Conservation (phyloP, 1,140 invertebrate genomes). For the Fopius arisanus region DNA sequence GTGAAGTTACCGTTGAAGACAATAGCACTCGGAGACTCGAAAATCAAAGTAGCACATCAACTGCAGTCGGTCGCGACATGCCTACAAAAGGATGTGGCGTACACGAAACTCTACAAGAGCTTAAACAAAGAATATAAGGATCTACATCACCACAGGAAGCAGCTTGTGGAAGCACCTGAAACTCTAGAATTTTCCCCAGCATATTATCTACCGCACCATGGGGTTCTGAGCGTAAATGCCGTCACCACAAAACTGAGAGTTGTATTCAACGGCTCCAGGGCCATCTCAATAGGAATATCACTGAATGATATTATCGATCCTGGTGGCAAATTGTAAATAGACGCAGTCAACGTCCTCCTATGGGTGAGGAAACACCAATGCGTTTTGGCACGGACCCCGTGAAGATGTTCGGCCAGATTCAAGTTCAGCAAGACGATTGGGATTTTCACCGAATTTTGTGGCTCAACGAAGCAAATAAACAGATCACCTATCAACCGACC, state of each 20-base stretch:
- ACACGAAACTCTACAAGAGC: neutral
- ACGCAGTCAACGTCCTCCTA: neutral
- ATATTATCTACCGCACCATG: conserved; percentile 36
- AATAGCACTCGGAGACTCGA: neutral
- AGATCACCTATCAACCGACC: neutral
- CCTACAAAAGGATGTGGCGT: neutral
- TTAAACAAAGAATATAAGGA: neutral
- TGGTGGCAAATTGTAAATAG: neutral
- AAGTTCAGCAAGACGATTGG: conserved; percentile 15
- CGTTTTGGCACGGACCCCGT: conserved; percentile 44
- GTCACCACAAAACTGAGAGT: conserved; percentile 28
- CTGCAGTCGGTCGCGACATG: too few species aligned
- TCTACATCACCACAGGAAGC: neutral
- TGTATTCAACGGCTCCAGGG: conserved; percentile 11
- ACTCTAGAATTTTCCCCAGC: neutral
- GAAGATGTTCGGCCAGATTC: conserved; percentile 50
- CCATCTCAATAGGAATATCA: conserved; percentile 4
- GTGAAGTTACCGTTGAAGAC: neutral
- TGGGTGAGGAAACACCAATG: conserved; percentile 16
- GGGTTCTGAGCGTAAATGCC: conserved; percentile 19
- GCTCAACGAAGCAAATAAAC: too few species aligned
- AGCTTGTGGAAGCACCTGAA: neutral
- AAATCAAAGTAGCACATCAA: neutral
- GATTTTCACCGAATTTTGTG: too few species aligned
- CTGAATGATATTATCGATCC: conserved; percentile 20